These are phyloP conservation scores for Stomatorhinus ivindoensis DNA, from an alignment of 2,113 vertebrate genomes.

Conservation along the genomic window DNA sequence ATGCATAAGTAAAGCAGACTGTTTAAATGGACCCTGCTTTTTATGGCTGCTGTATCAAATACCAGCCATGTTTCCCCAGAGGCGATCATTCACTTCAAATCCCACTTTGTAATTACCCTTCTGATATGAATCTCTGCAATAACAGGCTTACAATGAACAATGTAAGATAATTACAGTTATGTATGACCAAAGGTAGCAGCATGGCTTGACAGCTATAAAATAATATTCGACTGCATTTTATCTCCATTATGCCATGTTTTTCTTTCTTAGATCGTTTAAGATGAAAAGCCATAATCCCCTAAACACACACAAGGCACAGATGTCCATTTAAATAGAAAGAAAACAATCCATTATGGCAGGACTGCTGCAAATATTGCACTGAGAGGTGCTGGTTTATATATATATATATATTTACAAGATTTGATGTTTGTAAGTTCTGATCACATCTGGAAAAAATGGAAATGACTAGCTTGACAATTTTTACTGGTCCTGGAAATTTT, in stretches of 20 bases:
- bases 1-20: not conserved
- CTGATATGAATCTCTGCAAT: constrained; percentile 17
- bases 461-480: not conserved
- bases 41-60: constrained; percentile 4
- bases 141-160: constrained; percentile 1
- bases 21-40: not conserved
- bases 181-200: not conserved
- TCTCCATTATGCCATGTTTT: not conserved
- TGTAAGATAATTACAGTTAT: constrained; percentile 1
- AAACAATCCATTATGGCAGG: not conserved
- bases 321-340: not conserved
- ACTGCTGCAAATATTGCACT: not conserved
- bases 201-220: constrained; percentile 7
- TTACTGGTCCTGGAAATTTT: not conserved
- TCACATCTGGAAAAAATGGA: not conserved
- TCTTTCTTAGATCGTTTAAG: not conserved
- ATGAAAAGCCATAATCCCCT: not conserved
- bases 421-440: not conserved
- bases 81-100: constrained; percentile 4
- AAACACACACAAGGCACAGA: not conserved
- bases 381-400: no score
- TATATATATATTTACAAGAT: not conserved
- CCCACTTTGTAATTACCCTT: constrained; percentile 4
- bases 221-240: not conserved
- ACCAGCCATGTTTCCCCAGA: not conserved